Percentiles rank a stretch among this genome's conserved stretches.
Evolutionary conservation across 2,888 invertebrate species (phyloP).

Genomic region (Netelia fuscicornis): DNA sequence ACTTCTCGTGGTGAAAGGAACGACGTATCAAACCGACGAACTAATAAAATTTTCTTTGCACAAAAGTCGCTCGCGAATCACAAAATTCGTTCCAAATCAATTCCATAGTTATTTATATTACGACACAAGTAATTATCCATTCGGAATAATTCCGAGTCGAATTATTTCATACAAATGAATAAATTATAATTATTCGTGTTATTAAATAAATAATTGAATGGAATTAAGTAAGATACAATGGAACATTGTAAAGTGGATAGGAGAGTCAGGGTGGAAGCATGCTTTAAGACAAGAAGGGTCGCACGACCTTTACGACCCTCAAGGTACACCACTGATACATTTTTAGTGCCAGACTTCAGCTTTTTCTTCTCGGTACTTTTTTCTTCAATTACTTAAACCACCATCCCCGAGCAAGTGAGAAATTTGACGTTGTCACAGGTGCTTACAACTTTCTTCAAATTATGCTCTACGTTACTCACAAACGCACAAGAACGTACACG

Average conservation of each 20-base stretch:
- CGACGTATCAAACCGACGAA: too few relatives aligned
- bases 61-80: too few relatives aligned
- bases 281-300: slow-evolving; percentile 42
- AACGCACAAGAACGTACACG: background rate
- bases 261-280: slow-evolving; percentile 17
- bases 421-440: slow-evolving; percentile 58
- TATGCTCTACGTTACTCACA: background rate
- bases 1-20: too few relatives aligned
- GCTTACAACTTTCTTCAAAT: slow-evolving; percentile 29
- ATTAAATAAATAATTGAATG: too few relatives aligned
- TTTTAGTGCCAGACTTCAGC: slow-evolving; percentile 18
- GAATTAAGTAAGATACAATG: too few relatives aligned
- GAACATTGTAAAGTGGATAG: background rate
- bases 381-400: background rate
- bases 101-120: too few relatives aligned
- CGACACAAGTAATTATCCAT: too few relatives aligned
- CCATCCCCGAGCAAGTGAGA: slow-evolving; percentile 26
- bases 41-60: too few relatives aligned
- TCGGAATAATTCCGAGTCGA: too few relatives aligned
- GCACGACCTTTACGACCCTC: slow-evolving; percentile 49
- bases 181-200: too few relatives aligned
- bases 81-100: too few relatives aligned
- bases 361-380: background rate
- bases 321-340: slow-evolving; percentile 45
- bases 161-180: too few relatives aligned